Evolutionary conservation across 2,888 invertebrate species (phyloP).

Genomic region (Xestoiulus laeticollis): DNA sequence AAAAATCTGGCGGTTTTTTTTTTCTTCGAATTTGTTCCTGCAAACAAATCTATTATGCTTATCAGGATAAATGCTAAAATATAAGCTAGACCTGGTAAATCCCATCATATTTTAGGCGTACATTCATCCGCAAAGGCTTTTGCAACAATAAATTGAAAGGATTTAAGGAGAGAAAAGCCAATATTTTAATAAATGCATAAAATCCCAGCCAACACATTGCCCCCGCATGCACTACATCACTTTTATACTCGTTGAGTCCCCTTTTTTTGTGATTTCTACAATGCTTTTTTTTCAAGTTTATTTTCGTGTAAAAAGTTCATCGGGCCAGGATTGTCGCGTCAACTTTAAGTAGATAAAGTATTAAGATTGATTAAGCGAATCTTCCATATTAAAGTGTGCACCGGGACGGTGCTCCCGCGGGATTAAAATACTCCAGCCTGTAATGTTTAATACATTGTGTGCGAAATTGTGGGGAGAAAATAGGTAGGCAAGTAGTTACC

Average conservation of each 20-base stretch:
- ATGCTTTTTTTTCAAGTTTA: not conserved
- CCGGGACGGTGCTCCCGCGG: not conserved
- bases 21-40: not conserved
- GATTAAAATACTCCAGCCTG: slow-evolving; percentile 17
- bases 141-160: not conserved
- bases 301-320: not conserved
- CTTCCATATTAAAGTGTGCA: slow-evolving; percentile 1
- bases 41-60: not conserved
- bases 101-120: not conserved
- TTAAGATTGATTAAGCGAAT: slow-evolving; percentile 39
- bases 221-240: not conserved
- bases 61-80: not conserved
- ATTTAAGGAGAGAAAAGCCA: not conserved
- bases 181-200: not conserved
- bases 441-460: slow-evolving; percentile 43
- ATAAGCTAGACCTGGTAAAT: not conserved
- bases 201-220: not conserved
- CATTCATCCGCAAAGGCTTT: not conserved
- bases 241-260: not conserved
- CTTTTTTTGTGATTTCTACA: not conserved
- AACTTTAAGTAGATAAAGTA: slow-evolving; percentile 28
- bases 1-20: not conserved
- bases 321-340: not conserved
- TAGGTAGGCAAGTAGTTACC: slow-evolving; percentile 27
- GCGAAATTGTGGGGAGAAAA: slow-evolving; percentile 18